Percentiles rank a stretch among this genome's conserved stretches.
phyloP scores from a whole-genome alignment of 2,888 invertebrate genomes.

The Drosophila yooni region DNA sequence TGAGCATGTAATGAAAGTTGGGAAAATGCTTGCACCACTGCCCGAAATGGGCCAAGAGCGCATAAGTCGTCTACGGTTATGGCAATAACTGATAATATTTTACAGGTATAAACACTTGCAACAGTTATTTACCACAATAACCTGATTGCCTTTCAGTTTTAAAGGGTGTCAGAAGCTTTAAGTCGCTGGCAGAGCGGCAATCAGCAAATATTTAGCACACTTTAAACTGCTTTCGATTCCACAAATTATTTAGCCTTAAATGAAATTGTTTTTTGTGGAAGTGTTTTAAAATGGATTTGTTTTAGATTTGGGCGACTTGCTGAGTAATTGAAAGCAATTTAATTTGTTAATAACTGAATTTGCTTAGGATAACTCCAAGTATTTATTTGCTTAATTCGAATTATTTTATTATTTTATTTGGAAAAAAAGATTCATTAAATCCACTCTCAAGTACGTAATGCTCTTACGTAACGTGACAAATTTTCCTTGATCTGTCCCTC shows the following conservation, averaged over 20 bases:
- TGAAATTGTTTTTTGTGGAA: neutral
- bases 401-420: too few species aligned
- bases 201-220: neutral
- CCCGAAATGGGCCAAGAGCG: constrained; percentile 30
- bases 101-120: constrained; percentile 8
- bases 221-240: neutral
- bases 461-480: neutral
- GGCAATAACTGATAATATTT: constrained; percentile 30
- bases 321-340: neutral
- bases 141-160: constrained; percentile 22
- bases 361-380: neutral
- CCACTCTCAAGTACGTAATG: neutral
- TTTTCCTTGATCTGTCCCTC: neutral
- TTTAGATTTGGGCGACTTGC: neutral
- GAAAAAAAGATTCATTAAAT: neutral
- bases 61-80: constrained; percentile 16
- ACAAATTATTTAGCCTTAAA: neutral
- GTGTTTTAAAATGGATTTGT: neutral
- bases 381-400: neutral
- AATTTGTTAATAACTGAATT: neutral
- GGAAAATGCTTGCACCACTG: constrained; percentile 25
- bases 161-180: neutral
- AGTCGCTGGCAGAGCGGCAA: neutral
- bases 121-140: constrained; percentile 3
- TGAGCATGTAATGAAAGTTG: constrained; percentile 49